Evolutionary conservation across 2,888 invertebrate genomes (phyloP).

Genomic region (Brachypterus glaber): DNA sequence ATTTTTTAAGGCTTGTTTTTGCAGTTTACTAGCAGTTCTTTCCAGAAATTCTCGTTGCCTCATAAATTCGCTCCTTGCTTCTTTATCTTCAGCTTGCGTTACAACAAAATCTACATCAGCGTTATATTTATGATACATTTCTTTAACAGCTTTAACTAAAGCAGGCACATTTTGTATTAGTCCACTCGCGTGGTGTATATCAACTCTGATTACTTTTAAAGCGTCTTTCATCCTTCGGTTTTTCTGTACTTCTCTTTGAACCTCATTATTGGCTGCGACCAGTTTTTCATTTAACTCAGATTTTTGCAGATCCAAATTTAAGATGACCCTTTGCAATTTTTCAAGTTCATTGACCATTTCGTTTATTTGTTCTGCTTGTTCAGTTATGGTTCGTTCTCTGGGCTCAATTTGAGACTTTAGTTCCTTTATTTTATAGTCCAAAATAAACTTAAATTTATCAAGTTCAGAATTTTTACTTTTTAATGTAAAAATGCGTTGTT

Average conservation of each 20-base stretch:
- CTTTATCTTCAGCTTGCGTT: slow-evolving; percentile 57
- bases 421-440: slow-evolving; percentile 84
- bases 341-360: slow-evolving; percentile 79
- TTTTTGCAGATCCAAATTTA: slow-evolving; percentile 58
- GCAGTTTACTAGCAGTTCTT: slow-evolving; percentile 48
- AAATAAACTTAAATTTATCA: slow-evolving; percentile 84
- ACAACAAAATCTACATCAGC: slow-evolving; percentile 59
- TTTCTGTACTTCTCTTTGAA: slow-evolving; percentile 53
- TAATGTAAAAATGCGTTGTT: slow-evolving; percentile 72
- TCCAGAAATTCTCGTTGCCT: slow-evolving; percentile 78
- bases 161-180: slow-evolving; percentile 67
- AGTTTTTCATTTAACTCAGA: slow-evolving; percentile 70
- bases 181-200: slow-evolving; percentile 69
- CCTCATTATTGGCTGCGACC: slow-evolving; percentile 59
- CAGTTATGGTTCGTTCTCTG: slow-evolving; percentile 72
- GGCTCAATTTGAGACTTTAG: slow-evolving; percentile 75
- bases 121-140: slow-evolving; percentile 61
- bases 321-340: slow-evolving; percentile 65
- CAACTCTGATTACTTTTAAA: slow-evolving; percentile 67
- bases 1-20: slow-evolving; percentile 37
- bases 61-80: slow-evolving; percentile 64
- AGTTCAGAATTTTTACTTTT: slow-evolving; percentile 79
- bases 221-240: slow-evolving; percentile 53
- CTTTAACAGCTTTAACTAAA: slow-evolving; percentile 48
- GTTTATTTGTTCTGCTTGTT: slow-evolving; percentile 69